Evolutionary conservation across 2,888 invertebrate species (phyloP).

Genomic region (Busseola fusca): DNA sequence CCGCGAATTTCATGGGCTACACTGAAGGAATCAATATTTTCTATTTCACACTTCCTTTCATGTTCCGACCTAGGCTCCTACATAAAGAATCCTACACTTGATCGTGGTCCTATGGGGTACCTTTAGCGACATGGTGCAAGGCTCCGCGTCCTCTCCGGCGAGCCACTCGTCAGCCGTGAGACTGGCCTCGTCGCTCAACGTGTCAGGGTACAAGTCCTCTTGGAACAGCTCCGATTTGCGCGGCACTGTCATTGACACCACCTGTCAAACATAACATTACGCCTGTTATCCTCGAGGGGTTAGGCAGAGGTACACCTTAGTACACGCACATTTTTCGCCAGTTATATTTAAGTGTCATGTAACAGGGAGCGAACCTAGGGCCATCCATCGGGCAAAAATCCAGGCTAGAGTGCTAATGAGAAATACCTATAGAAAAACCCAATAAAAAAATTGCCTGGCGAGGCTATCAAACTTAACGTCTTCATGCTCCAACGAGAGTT

Average conservation of each 20-base stretch:
- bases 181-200: conserved; percentile 96
- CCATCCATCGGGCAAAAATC: neutral
- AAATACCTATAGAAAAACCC: no score
- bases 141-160: conserved; percentile 96
- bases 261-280: conserved; percentile 76
- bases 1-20: neutral
- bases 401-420: no score
- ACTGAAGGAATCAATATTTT: neutral
- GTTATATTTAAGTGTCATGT: neutral
- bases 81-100: neutral
- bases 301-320: neutral
- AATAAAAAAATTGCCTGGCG: no score
- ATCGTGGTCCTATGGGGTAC: conserved; percentile 81
- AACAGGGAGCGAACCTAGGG: neutral
- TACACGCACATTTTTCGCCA: neutral
- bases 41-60: neutral
- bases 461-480: no score
- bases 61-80: neutral
- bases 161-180: conserved; percentile 97
- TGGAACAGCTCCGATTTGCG: conserved; percentile 99
- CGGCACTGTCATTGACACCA: conserved; percentile 99
- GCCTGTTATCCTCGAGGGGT: neutral
- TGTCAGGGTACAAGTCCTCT: conserved; percentile 98
- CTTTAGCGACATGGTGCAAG: conserved; percentile 96
- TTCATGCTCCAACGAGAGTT: no score